Conservation (phyloP, 1,140 invertebrate genomes). For the Nebria ingens region DNA sequence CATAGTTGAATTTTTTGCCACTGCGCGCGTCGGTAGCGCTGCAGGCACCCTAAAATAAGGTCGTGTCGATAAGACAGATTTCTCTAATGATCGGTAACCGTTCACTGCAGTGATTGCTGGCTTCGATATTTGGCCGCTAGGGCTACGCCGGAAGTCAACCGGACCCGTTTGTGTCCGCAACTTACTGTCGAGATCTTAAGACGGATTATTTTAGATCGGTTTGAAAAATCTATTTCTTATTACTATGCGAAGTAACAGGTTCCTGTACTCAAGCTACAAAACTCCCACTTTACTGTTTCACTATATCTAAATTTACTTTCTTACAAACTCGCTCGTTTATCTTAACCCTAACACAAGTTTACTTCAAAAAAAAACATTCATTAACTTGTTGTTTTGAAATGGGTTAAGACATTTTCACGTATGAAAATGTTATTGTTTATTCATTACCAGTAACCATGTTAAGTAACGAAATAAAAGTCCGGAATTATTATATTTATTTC, state of each 20-base stretch:
- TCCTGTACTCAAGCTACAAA: too few relatives aligned
- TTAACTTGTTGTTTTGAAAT: too few relatives aligned
- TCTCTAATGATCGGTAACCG: conserved; percentile 9
- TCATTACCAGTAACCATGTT: too few relatives aligned
- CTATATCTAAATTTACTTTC: too few relatives aligned
- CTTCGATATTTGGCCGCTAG: conserved; percentile 5
- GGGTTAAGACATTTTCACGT: too few relatives aligned
- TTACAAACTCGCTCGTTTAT: too few relatives aligned
- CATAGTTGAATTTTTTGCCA: conserved; percentile 4
- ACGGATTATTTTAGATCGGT: background rate
- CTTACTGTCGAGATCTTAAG: background rate
- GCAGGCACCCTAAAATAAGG: conserved; percentile 4
- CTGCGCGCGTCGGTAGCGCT: background rate
- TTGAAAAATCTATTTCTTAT: background rate
- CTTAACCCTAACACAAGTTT: too few relatives aligned
- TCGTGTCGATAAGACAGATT: conserved; percentile 3
- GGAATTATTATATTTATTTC: too few relatives aligned
- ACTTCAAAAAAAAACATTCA: too few relatives aligned
- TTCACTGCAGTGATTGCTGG: conserved; percentile 5
- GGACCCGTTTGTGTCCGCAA: background rate
- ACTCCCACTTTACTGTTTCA: too few relatives aligned
- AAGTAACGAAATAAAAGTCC: too few relatives aligned
- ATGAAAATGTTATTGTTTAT: too few relatives aligned
- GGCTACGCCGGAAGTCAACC: background rate
- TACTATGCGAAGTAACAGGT: background rate